Evolutionary conservation across 2,797 vertebrate species (phyloP), one percentile per base, ranked within the genome.

Genomic region (Sphenopsis melanotis): DNA sequence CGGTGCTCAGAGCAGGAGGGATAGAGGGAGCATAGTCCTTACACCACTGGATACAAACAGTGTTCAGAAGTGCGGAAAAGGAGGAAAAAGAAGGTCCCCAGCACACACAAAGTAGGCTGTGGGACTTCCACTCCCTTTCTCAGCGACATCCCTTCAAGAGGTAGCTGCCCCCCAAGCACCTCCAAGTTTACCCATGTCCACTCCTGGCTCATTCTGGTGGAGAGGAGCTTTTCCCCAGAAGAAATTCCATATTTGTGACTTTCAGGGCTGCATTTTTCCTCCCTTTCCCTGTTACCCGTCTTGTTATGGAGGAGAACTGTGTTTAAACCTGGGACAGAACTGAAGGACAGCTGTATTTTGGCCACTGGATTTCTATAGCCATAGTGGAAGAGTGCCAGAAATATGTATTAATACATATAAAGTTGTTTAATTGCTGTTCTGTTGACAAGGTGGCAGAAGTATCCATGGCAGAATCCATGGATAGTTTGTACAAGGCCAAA

Each of bases 11-110:
- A 49, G 32, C 15, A 59, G 65, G 92, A 61, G 42, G 59, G 47
- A 30, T 10, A 18, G 50, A 55, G 2, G 4, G 41, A 23, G 15
- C 0, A 0, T 12, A 56, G 42, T 47, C 39, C 37, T 39, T 55
- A 23, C 1, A 0, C 37, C 18, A 3, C 27, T 30, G 30, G 36
- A 8, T 24, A 26, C 15, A n/a, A 68, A 5, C 4, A 1, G 3
- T 7, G 8, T 18, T 85, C 32, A 42, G 30, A 71, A 89, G 10
- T 10, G 5, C 23, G 12, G 11, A 44, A 77, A 36, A 75, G 29
- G 39, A 81, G 69, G 44, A 72, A 69, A 78, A 87, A 55, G 53
- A 46, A 39, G 60, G 36, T 81, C n/a, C 42, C 59, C 23, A 52
- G 69, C 47, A 36, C 46, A 44, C 37, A 46, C 10, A 61, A 55